Evolutionary conservation across 2,113 vertebrate genomes (phyloP), one percentile per base, ranked within the genome.

Genomic region (Numenius arquata): DNA sequence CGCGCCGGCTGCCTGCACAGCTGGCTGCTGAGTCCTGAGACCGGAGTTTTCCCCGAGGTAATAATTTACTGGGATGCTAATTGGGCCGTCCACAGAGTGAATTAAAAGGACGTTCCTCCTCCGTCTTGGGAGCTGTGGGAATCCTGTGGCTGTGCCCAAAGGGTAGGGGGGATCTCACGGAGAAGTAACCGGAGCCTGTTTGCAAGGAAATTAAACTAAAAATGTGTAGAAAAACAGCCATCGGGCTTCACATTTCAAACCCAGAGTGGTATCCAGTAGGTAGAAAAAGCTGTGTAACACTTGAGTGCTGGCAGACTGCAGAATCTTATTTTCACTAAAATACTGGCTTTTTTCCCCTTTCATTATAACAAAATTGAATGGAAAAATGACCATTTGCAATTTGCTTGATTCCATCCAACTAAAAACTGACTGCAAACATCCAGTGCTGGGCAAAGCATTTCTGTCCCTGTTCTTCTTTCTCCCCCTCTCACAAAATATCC

Each of bases 51-150:
- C 94, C 95, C 92, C 3, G 16, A 91, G 96, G 96, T 85, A 17
- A 94, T 88, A 58, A 80, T 92, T 96, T 77, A 43, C 55, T 30
- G 48, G 83, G 86, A 93, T 88, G 90, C 88, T 93, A 74, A 95
- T 90, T 84, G 88, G 88, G 88, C 90, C 9, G 8, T 73, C 93
- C 90, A 5, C 87, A 25, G 85, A 86, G 75, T 40, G 95, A 94
- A 92, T 72, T 93, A 65, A 77, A 94, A 93, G 83, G 84, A 93
- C 5, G 23, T 85, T 95, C 75, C 74, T 87, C 40, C 40, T 30
- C 70, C 8, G 2, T 48, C 66, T 89, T 1, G 2, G 72, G 41
- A 90, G 79, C 85, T 85, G 90, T 73, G 85, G 88, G 79, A 90
- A 94, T 88, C 85, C 71, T 77, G 75, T 58, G 93, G 47, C 88